Base-by-base conservation (phyloP, 2,113 vertebrate genomes). In the Haemorhous mexicanus region DNA sequence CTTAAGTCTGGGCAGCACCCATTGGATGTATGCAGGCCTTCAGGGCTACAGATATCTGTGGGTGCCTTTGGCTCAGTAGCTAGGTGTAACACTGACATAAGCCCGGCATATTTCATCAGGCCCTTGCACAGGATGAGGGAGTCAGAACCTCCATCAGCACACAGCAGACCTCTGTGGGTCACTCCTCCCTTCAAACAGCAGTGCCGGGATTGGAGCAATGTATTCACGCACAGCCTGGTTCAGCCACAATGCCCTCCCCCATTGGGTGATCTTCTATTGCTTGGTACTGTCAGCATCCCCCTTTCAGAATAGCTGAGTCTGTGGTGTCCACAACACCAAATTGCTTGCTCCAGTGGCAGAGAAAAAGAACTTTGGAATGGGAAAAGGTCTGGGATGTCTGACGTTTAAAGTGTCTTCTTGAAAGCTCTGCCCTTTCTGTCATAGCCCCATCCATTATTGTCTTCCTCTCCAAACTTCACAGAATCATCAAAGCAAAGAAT, bases 221-320 rank as follows among this genome's bases (percentile, higher is more conserved):
- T 27, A 2, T 58, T 73, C 15, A 19, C 3, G 5, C 13, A 17
- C 26, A 83, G 13, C 23, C 28, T 21, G 12, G 21, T 28, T 43
- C 39, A 73, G 32, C 16, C 68, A 88, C n/a, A 61, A 2, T 0
- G 0, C 5, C 24, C n/a, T 81, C 39, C 10, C 63, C 5, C 5
- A 2, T 9, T 13, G 19, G 18, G 4, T 61, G 37, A 35, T 59
- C 28, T 87, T 50, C 19, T 3, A 2, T 9, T 59, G 7, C 32
- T 53, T 56, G 27, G 7, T 49, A 32, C 27, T 1, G 0, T 13
- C 22, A 66, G 22, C 1, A 0, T 41, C 7, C 24, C 10, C 3
- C 9, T 74, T 83, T 59, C 59, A 39, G 73, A 63, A 30, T 11
- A 46, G 27, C 44, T 91, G 47, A 46, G 24, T 37, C 49, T 63